Percentiles rank a stretch among this genome's conserved stretches.
phyloP scores from a whole-genome alignment of 2,113 vertebrate species.

The Trachemys scripta region DNA sequence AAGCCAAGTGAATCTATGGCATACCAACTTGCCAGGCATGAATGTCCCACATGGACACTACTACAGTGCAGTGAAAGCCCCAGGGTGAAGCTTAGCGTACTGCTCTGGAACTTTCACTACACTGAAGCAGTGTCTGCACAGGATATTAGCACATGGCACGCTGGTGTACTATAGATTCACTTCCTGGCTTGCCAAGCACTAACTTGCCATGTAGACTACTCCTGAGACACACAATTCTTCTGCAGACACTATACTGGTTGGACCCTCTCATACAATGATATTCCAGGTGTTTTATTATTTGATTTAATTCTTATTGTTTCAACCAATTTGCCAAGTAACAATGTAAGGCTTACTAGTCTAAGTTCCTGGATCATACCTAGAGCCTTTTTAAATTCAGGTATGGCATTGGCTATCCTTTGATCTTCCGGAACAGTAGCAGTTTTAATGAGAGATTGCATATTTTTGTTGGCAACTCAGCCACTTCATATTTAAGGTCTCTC shows the following conservation, averaged over 20 bases:
- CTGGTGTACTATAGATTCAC: neutral
- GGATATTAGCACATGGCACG: neutral
- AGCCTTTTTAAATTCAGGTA: neutral
- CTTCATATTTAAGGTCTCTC: neutral
- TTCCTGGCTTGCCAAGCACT: neutral
- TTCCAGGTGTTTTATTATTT: neutral
- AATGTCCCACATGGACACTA: neutral
- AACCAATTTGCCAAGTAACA: neutral
- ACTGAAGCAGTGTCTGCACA: neutral
- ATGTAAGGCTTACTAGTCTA: neutral
- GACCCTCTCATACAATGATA: neutral
- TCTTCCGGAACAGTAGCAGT: neutral
- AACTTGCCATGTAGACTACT: neutral
- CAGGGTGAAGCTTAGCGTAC: neutral
- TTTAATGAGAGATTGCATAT: neutral
- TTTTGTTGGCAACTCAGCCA: neutral
- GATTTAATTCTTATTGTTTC: neutral
- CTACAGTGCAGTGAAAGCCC: neutral
- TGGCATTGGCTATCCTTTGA: neutral
- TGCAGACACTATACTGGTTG: neutral
- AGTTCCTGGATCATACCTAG: neutral
- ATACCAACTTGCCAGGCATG: neutral
- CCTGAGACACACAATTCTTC: neutral
- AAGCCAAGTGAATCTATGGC: neutral
- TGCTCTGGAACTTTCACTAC: neutral